Conservation (phyloP, 2,797 vertebrate genomes). For the Chiroxiphia lanceolata region DNA sequence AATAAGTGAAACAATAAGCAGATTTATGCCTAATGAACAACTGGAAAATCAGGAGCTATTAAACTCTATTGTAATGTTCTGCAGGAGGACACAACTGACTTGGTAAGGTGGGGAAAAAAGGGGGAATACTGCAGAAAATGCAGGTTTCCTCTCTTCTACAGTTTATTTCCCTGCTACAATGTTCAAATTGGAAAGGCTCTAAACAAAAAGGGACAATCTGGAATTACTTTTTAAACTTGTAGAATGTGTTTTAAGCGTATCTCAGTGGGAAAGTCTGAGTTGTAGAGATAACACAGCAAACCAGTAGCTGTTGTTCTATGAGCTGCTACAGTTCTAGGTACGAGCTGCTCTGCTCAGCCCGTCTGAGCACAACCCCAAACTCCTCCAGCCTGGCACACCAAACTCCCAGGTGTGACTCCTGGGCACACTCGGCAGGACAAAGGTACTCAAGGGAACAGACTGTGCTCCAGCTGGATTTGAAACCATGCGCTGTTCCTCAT, state of each 20-base stretch:
- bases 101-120: accelerated
- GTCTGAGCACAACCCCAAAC: background rate
- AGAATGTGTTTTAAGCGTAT: background rate
- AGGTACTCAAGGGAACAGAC: background rate
- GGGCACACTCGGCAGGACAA: background rate
- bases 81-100: background rate
- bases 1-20: background rate
- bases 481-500: accelerated
- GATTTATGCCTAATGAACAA: background rate
- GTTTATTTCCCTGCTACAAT: background rate
- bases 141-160: background rate
- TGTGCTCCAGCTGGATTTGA: background rate
- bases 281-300: background rate
- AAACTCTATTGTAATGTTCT: background rate
- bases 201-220: background rate
- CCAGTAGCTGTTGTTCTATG: background rate
- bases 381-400: background rate
- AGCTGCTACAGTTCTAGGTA: background rate
- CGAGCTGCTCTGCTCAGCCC: background rate
- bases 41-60: background rate
- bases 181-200: background rate
- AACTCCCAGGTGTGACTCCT: background rate
- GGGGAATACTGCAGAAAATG: background rate
- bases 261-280: background rate
- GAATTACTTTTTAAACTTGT: background rate